Conservation (phyloP, 2,113 vertebrate genomes). For the Lamprologus ornatipinnis region DNA sequence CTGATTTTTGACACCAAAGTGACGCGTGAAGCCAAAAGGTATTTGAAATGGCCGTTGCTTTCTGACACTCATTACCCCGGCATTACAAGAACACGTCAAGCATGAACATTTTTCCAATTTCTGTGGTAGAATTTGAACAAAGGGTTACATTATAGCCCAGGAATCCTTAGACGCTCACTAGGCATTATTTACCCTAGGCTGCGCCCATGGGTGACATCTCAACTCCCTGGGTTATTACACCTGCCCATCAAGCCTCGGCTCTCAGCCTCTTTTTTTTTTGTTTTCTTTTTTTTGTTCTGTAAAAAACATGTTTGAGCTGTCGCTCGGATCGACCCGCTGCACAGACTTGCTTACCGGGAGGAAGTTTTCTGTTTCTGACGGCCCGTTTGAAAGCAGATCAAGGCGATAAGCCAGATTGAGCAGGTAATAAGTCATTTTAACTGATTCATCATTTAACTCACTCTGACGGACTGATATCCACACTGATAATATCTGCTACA, state of each 20-base stretch:
- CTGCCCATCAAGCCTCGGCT: constrained; percentile 56
- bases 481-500: constrained; percentile 48
- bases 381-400: constrained; percentile 35
- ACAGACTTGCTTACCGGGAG: constrained; percentile 13
- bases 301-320: constrained; percentile 49
- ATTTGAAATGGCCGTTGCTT: constrained; percentile 48
- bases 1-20: constrained; percentile 39
- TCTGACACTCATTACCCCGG: constrained; percentile 59
- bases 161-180: constrained; percentile 40
- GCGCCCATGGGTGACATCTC: constrained; percentile 63
- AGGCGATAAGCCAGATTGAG: constrained; percentile 36
- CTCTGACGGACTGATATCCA: constrained; percentile 25
- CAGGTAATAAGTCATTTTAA: constrained; percentile 48
- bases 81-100: constrained; percentile 66
- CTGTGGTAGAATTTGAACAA: constrained; percentile 50
- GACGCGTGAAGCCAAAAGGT: constrained; percentile 41
- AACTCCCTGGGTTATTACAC: constrained; percentile 67
- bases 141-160: constrained; percentile 57
- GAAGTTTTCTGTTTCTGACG: constrained; percentile 39
- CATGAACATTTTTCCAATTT: constrained; percentile 63
- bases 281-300: constrained; percentile 17
- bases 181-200: constrained; percentile 46
- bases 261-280: constrained; percentile 16
- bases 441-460: constrained; percentile 31
- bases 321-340: not conserved